A percentile compares a stretch with the other conserved stretches of the same genome.
These are phyloP conservation scores for Drosophila siamana DNA, from an alignment of 2,888 invertebrate genomes.

Conservation along the genomic window DNA sequence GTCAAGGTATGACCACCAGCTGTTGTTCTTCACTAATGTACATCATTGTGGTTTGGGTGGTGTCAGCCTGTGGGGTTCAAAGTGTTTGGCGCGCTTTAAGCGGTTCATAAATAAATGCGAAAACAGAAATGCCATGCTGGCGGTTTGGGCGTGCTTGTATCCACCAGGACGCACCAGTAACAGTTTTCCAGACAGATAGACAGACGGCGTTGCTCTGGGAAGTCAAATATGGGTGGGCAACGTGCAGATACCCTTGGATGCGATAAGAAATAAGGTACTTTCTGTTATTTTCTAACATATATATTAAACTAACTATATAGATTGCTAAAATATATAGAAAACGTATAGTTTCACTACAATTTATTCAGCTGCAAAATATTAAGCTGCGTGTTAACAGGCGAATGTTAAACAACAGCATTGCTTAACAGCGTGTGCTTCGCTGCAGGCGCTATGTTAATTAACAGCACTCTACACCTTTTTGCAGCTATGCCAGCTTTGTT, in stretches of 20 bases:
- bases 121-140: conserved; percentile 69
- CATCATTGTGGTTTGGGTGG: conserved; percentile 44
- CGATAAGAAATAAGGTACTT: too few species aligned
- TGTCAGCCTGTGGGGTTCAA: conserved; percentile 60
- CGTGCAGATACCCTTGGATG: conserved; percentile 37
- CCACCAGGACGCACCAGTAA: conserved; percentile 28
- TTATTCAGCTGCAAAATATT: background rate
- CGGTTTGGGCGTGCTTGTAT: conserved; percentile 32
- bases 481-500: background rate
- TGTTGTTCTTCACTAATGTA: conserved; percentile 48
- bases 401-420: too few species aligned
- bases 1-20: conserved; percentile 57
- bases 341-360: too few species aligned
- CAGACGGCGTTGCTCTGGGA: conserved; percentile 28
- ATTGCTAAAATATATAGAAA: too few species aligned
- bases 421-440: background rate
- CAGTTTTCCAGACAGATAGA: conserved; percentile 30
- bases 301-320: too few species aligned
- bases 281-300: background rate
- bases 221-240: background rate
- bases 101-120: conserved; percentile 78
- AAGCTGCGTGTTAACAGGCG: background rate
- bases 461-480: background rate
- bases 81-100: conserved; percentile 78
- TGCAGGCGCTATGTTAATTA: background rate